These are phyloP conservation scores for Ovibos moschatus DNA, from an alignment of 2,113 vertebrate species.

Conservation along the genomic window DNA sequence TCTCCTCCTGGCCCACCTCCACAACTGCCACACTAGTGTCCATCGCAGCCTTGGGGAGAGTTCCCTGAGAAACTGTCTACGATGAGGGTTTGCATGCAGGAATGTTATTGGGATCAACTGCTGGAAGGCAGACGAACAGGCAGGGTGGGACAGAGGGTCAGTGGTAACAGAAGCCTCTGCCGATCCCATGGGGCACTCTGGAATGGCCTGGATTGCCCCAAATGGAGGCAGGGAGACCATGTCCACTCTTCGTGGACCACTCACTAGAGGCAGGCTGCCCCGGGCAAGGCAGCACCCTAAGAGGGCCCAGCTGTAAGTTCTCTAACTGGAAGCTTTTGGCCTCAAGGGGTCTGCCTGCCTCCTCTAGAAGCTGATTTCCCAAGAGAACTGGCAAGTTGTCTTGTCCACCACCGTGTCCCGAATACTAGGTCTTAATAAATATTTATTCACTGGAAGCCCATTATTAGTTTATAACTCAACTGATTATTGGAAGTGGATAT, in stretches of 20 bases:
- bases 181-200: not conserved
- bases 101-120: no score
- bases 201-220: not conserved
- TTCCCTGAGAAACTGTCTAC: not conserved
- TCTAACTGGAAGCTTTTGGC: not conserved
- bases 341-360: not conserved
- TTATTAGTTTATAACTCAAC: not conserved
- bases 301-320: not conserved
- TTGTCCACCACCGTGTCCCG: not conserved
- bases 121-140: not conserved
- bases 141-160: not conserved
- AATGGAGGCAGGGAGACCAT: not conserved
- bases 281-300: not conserved
- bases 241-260: no score
- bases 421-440: not conserved
- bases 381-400: not conserved
- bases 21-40: fast-evolving
- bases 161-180: not conserved
- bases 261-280: not conserved
- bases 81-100: not conserved
- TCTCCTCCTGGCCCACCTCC: fast-evolving
- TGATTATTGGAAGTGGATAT: not conserved
- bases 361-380: not conserved
- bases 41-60: not conserved
- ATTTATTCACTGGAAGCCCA: not conserved